A percentile compares a stretch with the other conserved stretches of the same genome.
Evolutionary conservation across 2,797 vertebrate genomes (phyloP).

Genomic region (Eulemur albifrons): DNA sequence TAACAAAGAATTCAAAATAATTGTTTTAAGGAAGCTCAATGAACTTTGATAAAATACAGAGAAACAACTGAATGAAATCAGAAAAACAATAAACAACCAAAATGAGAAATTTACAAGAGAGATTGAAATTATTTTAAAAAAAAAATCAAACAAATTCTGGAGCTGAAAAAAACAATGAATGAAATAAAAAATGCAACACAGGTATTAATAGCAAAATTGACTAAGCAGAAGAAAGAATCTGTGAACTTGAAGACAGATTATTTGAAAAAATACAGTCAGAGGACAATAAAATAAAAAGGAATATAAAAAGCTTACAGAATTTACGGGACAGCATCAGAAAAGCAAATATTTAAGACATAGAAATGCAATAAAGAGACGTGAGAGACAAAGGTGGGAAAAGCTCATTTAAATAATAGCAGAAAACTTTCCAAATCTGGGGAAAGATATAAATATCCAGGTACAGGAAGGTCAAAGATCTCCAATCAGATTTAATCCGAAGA

Average conservation of each 20-base stretch:
- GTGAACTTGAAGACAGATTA: neutral
- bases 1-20: neutral
- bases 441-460: neutral
- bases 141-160: neutral
- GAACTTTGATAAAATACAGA: neutral
- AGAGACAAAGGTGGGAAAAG: neutral
- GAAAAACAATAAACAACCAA: neutral
- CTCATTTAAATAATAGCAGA: neutral
- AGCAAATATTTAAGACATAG: neutral
- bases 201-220: neutral
- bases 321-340: neutral
- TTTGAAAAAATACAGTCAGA: neutral
- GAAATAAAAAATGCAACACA: neutral
- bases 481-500: neutral
- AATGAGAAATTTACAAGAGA: neutral
- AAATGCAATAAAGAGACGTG: neutral
- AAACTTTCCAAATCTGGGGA: neutral
- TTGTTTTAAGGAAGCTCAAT: neutral
- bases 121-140: neutral
- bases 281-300: neutral
- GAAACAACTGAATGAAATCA: neutral
- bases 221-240: neutral
- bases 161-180: neutral
- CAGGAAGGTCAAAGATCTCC: neutral
- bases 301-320: neutral